phyloP scores from a whole-genome alignment of 2,797 vertebrate genomes.

The Sus cebifrons region DNA sequence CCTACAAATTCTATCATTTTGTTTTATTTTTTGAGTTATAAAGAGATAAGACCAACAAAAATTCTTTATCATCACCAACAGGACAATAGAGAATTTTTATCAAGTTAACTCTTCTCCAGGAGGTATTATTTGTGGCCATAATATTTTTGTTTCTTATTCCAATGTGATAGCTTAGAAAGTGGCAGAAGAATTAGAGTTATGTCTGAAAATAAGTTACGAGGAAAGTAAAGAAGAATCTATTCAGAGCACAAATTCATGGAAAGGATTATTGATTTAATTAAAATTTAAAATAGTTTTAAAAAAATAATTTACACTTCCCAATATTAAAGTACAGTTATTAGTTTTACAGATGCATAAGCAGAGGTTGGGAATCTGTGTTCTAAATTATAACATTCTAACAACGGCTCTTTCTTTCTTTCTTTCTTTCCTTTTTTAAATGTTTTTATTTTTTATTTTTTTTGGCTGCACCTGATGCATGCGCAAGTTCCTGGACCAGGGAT shows the following conservation, averaged over 20 bases:
- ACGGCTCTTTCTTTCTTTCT: no score
- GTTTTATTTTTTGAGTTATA: neutral
- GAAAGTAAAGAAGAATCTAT: neutral
- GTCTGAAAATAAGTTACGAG: neutral
- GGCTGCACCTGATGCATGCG: no score
- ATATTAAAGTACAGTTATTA: neutral
- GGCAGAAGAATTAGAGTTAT: neutral
- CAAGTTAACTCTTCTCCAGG: neutral
- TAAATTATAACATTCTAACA: neutral
- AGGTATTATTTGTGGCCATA: neutral
- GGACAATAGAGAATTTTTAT: neutral
- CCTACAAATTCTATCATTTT: neutral
- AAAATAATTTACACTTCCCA: neutral
- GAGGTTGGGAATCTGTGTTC: neutral
- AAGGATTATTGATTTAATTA: slow-evolving; percentile 46
- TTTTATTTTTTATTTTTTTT: no score
- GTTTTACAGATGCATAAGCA: slow-evolving; percentile 4
- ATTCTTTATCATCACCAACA: neutral
- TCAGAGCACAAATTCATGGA: neutral
- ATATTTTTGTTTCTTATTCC: neutral
- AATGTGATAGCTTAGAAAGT: slow-evolving; percentile 28
- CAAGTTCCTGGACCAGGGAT: no score
- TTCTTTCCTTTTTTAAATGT: no score
- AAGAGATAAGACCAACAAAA: neutral
- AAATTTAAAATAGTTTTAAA: neutral